These are phyloP conservation scores for Ectobius pallidus DNA, from an alignment of 2,888 invertebrate genomes.

Conservation along the genomic window DNA sequence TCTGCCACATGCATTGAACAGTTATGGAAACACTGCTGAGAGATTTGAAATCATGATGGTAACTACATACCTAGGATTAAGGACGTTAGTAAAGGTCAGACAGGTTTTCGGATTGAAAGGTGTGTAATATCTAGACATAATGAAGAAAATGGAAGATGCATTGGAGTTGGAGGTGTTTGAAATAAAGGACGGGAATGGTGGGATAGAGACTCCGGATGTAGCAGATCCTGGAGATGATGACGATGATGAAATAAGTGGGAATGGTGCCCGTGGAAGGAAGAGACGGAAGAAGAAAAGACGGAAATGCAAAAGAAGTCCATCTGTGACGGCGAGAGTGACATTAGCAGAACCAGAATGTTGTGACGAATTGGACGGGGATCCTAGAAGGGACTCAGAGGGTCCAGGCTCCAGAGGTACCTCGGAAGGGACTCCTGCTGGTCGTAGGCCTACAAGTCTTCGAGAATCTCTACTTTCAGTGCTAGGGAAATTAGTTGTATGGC, in stretches of 20 bases:
- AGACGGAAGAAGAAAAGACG: conserved; percentile 31
- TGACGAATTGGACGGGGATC: conserved; percentile 29
- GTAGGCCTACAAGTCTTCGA: conserved; percentile 58
- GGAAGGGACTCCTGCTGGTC: conserved; percentile 9
- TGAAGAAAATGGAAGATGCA: conserved; percentile 37
- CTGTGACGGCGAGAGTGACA: conserved; percentile 1
- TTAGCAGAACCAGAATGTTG: conserved; percentile 34
- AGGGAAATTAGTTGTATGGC: conserved; percentile 66
- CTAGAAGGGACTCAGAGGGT: conserved; percentile 5
- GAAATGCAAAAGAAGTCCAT: conserved; percentile 8
- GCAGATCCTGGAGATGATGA: conserved; percentile 24
- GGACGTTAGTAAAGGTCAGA: too few species aligned
- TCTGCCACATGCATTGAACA: background rate
- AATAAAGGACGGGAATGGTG: conserved; percentile 30
- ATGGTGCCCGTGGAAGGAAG: conserved; percentile 9
- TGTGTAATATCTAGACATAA: too few species aligned
- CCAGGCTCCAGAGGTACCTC: conserved; percentile 4
- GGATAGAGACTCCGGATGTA: conserved; percentile 19
- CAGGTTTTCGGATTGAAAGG: too few species aligned
- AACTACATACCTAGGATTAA: too few species aligned
- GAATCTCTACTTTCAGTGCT: conserved; percentile 70
- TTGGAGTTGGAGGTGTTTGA: conserved; percentile 44
- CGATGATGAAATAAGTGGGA: conserved; percentile 17
- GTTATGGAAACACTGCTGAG: background rate
- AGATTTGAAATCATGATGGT: too few species aligned